Evolutionary conservation across 2,113 vertebrate genomes (phyloP).

Genomic region (Atrichornis clamosus): DNA sequence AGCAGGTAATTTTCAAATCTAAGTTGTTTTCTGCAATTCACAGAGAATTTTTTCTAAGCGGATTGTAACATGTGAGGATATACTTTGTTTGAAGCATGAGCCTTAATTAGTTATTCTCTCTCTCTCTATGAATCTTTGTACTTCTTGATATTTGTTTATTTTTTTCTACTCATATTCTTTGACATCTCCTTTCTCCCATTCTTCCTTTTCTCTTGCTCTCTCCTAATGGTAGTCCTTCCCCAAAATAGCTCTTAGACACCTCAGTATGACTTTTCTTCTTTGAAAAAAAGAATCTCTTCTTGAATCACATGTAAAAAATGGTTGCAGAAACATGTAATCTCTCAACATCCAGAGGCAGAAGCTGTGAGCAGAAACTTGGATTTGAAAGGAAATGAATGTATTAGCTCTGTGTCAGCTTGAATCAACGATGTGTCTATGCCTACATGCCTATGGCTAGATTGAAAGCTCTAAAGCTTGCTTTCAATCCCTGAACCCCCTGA

Average conservation of each 20-base stretch:
- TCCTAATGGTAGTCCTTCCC: background rate
- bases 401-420: background rate
- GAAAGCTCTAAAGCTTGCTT: background rate
- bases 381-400: constrained; percentile 1
- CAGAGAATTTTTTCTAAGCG: too few species aligned
- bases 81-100: too few species aligned
- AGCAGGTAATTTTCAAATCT: too few species aligned
- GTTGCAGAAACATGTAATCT: background rate
- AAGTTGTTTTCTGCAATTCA: too few species aligned
- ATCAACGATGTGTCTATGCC: background rate
- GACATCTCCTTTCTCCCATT: background rate
- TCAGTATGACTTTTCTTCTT: background rate
- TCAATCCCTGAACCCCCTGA: background rate
- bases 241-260: background rate
- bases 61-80: too few species aligned
- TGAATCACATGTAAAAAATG: background rate
- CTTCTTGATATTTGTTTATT: background rate
- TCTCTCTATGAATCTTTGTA: background rate
- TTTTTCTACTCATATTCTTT: background rate
- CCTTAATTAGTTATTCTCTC: background rate
- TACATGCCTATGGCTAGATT: background rate
- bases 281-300: background rate
- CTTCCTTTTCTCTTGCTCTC: background rate
- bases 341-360: background rate
- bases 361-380: background rate